phyloP scores from a whole-genome alignment of 2,797 vertebrate species.

The Toxotes lorentzi region DNA sequence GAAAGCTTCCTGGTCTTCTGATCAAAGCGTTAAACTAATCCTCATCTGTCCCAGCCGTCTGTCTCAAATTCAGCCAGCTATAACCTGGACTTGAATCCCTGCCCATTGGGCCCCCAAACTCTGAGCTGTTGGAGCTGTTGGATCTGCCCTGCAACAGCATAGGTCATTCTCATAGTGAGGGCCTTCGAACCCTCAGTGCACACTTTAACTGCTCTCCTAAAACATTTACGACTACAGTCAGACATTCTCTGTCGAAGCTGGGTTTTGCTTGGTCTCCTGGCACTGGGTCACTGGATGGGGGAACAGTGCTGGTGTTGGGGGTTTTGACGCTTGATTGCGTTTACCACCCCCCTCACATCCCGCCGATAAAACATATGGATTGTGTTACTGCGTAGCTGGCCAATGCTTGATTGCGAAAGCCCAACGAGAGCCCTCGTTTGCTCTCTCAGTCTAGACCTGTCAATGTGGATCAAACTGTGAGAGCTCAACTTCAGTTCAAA shows the following conservation, averaged over 20 bases:
- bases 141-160: constrained; percentile 64
- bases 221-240: constrained; percentile 85
- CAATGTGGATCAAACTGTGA: constrained; percentile 83
- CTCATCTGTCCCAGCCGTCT: constrained; percentile 79
- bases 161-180: constrained; percentile 75
- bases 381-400: constrained; percentile 77
- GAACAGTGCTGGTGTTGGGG: constrained; percentile 70
- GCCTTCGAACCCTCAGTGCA: constrained; percentile 63
- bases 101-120: constrained; percentile 71
- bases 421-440: constrained; percentile 78
- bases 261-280: constrained; percentile 72
- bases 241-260: constrained; percentile 76
- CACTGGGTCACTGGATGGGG: constrained; percentile 75
- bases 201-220: constrained; percentile 82
- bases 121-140: constrained; percentile 54
- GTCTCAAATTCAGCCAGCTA: constrained; percentile 79
- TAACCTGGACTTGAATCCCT: constrained; percentile 90
- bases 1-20: constrained; percentile 86
- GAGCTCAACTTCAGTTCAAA: constrained; percentile 80
- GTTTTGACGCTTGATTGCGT: constrained; percentile 80
- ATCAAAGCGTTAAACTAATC: constrained; percentile 89
- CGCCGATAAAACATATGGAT: constrained; percentile 82
- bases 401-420: constrained; percentile 85
- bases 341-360: constrained; percentile 59
- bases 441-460: constrained; percentile 80